Evolutionary conservation across 2,797 vertebrate species (phyloP).

Genomic region (Esox masquinongy): DNA sequence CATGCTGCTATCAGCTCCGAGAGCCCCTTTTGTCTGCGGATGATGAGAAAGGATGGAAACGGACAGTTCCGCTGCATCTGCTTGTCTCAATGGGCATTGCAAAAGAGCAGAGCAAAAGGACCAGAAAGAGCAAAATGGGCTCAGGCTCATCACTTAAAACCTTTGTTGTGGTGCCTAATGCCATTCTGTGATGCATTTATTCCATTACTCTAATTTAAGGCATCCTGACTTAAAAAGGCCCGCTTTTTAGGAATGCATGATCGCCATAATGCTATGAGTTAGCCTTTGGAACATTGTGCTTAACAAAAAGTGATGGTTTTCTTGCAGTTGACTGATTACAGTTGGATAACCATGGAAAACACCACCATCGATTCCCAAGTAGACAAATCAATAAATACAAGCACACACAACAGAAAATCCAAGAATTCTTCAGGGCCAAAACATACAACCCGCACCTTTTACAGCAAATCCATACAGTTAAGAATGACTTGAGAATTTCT

Average conservation of each 20-base stretch:
- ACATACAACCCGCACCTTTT: background rate
- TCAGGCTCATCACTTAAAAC: conserved; percentile 56
- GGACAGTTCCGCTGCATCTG: conserved; percentile 24
- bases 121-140: conserved; percentile 44
- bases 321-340: conserved; percentile 80
- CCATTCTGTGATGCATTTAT: conserved; percentile 48
- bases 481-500: background rate
- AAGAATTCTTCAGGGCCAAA: conserved; percentile 1
- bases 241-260: conserved; percentile 34
- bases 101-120: conserved; percentile 13
- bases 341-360: conserved; percentile 78
- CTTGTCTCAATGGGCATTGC: background rate
- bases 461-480: background rate
- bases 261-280: conserved; percentile 63
- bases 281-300: conserved; percentile 72
- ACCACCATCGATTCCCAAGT: conserved; percentile 75
- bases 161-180: conserved; percentile 58
- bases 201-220: conserved; percentile 57
- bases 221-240: conserved; percentile 53
- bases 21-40: conserved; percentile 50
- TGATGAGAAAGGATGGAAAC: conserved; percentile 55
- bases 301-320: conserved; percentile 79
- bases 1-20: conserved; percentile 30
- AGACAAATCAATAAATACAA: conserved; percentile 79
- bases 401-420: conserved; percentile 20